Evolutionary conservation across 1,140 invertebrate species (phyloP), one percentile per base, ranked within the genome.

Genomic region (Zaprionus lachaisei): DNA sequence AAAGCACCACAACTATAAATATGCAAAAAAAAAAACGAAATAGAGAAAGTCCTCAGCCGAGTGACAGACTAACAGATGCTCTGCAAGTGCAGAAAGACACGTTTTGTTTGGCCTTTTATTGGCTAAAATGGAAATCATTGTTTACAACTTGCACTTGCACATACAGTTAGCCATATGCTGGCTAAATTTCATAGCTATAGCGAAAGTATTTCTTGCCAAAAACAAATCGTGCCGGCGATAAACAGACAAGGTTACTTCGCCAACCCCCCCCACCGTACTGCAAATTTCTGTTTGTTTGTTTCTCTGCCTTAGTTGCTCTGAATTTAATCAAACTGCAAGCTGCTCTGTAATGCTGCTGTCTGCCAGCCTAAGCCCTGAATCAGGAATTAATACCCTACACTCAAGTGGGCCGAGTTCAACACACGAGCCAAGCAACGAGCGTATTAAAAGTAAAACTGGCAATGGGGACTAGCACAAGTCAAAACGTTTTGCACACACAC

Each of bases 1-100:
- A 75, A 61, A 74, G 51, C 15, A 44, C 67, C 51, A 70, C 68
- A 84, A 79, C 71, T 79, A 70, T 72, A 84, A 80, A 80, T 72
- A 72, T 72, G 44, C 66, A 49, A 41, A 63, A 64, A 41, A 31
- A 34, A 61, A 17, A 6, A 26, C 49, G 28, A 26, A 61, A 17
- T 6, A 6, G 34, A 61, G 22, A 20, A 24, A 22, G 9, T 1
- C 41, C 41, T 7, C 28, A 15, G 34, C 2, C 55, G 7, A n/a
- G 12, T 15, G 17, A 34, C 6, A 57, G 26, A 58, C 54, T 34
- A 47, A 1, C 1, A 37, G 24, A 20, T 66, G 24, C 63, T 1
- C 37, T 66, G 17, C 1, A 20, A 54, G 38, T n/a, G 38, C 14
- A 41, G 14, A 2, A 3, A 0, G 31, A 34, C 31, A 34, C 31